phyloP scores from a whole-genome alignment of 2,113 vertebrate species.

The Pelodiscus sinensis region DNA sequence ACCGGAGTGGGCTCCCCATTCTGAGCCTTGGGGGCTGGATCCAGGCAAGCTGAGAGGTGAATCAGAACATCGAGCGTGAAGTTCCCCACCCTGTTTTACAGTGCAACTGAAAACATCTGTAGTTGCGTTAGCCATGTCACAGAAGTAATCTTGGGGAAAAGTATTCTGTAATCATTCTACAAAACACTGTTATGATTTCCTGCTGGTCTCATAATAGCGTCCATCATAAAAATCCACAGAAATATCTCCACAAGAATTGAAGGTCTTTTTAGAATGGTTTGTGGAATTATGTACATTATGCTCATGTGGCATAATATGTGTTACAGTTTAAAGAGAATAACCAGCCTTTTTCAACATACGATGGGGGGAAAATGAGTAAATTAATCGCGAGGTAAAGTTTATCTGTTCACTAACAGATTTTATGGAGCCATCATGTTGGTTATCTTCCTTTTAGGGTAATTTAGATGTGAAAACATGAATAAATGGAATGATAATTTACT shows the following conservation, averaged over 20 bases:
- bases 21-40: too few species aligned
- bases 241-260: slow-evolving; percentile 7
- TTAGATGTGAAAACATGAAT: not conserved
- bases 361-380: not conserved
- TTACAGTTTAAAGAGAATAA: not conserved
- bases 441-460: not conserved
- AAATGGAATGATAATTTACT: not conserved
- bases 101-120: slow-evolving; percentile 36
- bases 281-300: not conserved
- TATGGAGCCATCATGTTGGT: not conserved
- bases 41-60: too few species aligned
- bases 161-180: not conserved
- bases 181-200: not conserved
- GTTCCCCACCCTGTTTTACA: not conserved
- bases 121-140: slow-evolving; percentile 3
- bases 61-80: too few species aligned
- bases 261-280: not conserved
- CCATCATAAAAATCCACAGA: not conserved
- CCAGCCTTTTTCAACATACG: not conserved
- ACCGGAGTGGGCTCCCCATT: too few species aligned
- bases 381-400: not conserved
- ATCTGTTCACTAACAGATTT: not conserved
- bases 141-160: not conserved
- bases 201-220: not conserved
- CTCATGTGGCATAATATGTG: not conserved